Base-by-base conservation (phyloP, 2,113 vertebrate genomes). In the Silurus meridionalis region DNA sequence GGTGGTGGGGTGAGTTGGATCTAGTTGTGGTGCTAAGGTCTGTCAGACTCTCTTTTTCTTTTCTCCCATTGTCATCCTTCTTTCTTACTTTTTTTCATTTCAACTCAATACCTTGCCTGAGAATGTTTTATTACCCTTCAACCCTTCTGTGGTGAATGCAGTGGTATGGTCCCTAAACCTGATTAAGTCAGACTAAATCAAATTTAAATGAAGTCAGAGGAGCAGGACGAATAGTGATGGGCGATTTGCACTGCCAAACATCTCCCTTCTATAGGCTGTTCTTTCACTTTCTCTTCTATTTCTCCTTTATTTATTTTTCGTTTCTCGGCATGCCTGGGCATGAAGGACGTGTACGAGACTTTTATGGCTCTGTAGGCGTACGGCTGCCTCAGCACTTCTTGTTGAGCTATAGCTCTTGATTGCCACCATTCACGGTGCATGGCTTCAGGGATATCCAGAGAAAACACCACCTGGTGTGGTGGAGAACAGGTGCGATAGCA, bases 101-200 rank as follows among this genome's bases (percentile, higher is more conserved):
- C 87, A 82, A 84, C 84, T 87, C 83, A 78, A 74, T 88, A 84
- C 78, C 77, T 89, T 61, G 80, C 67, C 81, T 84, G 88, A 86
- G 85, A 88, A 84, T 89, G 87, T 88, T 89, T 89, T 89, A 90
- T 93, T 89, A 89, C 63, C 71, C 90, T 82, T 85, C 88, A 89
- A 83, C 48, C 74, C 89, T 90, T 87, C 89, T 52, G 13, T 52
- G 50, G 75, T 91, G 91, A 89, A 91, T 89, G 91, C 89, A 89
- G 87, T 61, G 84, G 87, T 72, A 83, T 82, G 88, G 88, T 93
- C 90, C 91, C 92, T 90, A 92, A 92, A 92, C 88, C 87, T 88
- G 93, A 94, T 94, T 92, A 91, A 90, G 92, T 86, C 83, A 53
- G 78, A 74, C 88, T 88, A 88, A 91, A 93, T 92, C 94, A 90